These are phyloP conservation scores for Polyploca ridens DNA, from an alignment of 2,888 invertebrate species.

Conservation along the genomic window DNA sequence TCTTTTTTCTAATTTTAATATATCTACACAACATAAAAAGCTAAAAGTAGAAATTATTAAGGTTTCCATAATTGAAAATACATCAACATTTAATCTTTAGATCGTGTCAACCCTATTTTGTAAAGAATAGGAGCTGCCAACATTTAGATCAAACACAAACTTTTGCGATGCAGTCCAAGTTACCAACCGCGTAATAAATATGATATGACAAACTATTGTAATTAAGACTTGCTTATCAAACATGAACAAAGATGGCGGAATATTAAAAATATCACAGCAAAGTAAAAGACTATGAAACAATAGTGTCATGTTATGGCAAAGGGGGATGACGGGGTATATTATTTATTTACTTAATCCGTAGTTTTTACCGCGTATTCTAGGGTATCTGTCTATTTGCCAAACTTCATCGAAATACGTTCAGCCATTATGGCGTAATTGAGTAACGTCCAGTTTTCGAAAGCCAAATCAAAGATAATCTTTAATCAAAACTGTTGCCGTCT, in stretches of 20 bases:
- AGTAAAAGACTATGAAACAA: background rate
- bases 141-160: slow-evolving; percentile 43
- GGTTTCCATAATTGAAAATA: background rate
- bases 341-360: too few species aligned
- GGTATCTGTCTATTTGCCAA: too few species aligned
- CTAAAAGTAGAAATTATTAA: background rate
- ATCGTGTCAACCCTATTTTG: slow-evolving; percentile 30
- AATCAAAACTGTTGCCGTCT: too few species aligned
- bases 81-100: background rate
- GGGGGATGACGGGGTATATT: too few species aligned
- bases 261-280: background rate
- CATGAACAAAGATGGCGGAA: background rate
- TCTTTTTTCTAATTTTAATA: too few species aligned
- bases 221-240: slow-evolving; percentile 23
- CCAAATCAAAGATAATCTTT: too few species aligned
- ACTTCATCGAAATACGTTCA: too few species aligned
- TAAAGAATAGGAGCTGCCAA: slow-evolving; percentile 32
- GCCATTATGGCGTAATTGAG: too few species aligned
- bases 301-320: too few species aligned
- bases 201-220: slow-evolving; percentile 37
- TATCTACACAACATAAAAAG: too few species aligned
- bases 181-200: slow-evolving; percentile 34
- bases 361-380: too few species aligned
- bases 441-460: too few species aligned
- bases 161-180: slow-evolving; percentile 23